phyloP scores from a whole-genome alignment of 2,797 vertebrate genomes.

The Lophius americanus region DNA sequence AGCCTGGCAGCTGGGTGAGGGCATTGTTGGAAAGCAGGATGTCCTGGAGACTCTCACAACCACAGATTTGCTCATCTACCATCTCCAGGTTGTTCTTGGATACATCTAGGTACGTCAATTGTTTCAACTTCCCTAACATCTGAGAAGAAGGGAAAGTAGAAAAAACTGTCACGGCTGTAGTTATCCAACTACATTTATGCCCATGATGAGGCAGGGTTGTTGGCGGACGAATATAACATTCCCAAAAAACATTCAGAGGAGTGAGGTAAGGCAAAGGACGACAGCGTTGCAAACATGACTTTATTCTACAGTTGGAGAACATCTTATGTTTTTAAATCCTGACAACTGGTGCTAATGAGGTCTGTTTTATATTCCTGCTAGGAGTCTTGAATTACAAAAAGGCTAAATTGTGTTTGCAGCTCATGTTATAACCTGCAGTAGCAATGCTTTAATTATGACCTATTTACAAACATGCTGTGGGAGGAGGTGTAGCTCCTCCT shows the following conservation, averaged over 20 bases:
- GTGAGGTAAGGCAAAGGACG: background rate
- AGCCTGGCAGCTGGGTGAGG: constrained; percentile 93
- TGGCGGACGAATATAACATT: constrained; percentile 14
- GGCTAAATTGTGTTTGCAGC: constrained; percentile 67
- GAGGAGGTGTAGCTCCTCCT: too few species aligned
- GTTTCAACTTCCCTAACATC: constrained; percentile 94
- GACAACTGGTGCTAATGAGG: constrained; percentile 1
- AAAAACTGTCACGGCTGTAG: background rate
- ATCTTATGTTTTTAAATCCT: background rate
- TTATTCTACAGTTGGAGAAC: background rate
- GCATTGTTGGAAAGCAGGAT: constrained; percentile 94
- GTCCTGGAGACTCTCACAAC: constrained; percentile 95
- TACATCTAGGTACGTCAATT: constrained; percentile 93
- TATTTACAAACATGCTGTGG: constrained; percentile 62
- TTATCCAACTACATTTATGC: background rate
- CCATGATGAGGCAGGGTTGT: background rate
- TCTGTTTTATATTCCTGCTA: constrained; percentile 26
- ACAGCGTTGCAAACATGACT: background rate
- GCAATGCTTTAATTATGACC: constrained; percentile 75
- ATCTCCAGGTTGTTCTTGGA: constrained; percentile 98
- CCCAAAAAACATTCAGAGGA: constrained; percentile 6
- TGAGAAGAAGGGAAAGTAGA: constrained; percentile 49
- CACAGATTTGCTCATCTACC: constrained; percentile 94
- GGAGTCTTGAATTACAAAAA: constrained; percentile 41
- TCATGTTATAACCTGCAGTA: constrained; percentile 56